Conservation (phyloP, 2,797 vertebrate genomes). For the Cossypha caffra region DNA sequence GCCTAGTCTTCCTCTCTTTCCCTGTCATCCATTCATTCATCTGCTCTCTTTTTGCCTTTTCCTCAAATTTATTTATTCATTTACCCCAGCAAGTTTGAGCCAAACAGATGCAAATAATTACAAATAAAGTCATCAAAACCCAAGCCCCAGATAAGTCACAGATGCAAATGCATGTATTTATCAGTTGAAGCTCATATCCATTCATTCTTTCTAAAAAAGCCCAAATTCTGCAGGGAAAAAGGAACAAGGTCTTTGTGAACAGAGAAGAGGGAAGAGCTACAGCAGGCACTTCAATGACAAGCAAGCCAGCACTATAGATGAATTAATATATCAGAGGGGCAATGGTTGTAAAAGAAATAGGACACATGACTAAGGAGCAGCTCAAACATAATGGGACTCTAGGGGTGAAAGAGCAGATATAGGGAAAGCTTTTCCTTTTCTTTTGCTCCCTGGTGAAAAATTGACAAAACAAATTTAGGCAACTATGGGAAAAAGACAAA, state of each 20-base stretch:
- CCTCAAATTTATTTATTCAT: conserved; percentile 7
- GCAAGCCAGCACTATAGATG: background rate
- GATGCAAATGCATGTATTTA: conserved; percentile 34
- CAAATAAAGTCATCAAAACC: conserved; percentile 31
- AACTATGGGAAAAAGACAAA: background rate
- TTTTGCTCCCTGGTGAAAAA: background rate
- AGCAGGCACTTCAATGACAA: background rate
- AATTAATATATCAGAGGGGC: background rate
- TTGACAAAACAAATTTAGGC: background rate
- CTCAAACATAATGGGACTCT: background rate
- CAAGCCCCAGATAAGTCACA: conserved; percentile 14
- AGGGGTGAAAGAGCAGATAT: background rate
- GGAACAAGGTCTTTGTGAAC: background rate
- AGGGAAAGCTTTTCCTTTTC: background rate
- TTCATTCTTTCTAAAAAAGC: background rate
- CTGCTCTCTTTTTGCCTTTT: background rate
- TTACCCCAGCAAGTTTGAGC: background rate
- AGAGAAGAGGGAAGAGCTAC: background rate
- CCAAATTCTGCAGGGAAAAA: conserved; percentile 8
- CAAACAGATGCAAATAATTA: conserved; percentile 37
- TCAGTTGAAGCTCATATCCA: background rate
- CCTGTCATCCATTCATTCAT: background rate
- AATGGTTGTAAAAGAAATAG: background rate
- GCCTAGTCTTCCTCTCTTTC: background rate
- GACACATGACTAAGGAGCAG: background rate